Conservation (phyloP, 2,113 vertebrate species). For the Phrynosoma blainvillii region DNA sequence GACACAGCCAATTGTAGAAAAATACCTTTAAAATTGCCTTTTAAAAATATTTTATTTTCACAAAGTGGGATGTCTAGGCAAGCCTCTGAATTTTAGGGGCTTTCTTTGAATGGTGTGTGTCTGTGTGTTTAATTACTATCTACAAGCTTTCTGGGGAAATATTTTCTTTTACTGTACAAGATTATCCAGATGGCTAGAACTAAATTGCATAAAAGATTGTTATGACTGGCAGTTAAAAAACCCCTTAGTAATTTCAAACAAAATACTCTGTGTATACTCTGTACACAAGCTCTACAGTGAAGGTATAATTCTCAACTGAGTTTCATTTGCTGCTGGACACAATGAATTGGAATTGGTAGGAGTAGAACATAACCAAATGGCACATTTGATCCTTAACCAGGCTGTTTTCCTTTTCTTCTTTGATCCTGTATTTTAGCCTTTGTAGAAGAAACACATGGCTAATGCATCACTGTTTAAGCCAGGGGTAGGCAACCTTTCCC, state of each 20-base stretch:
- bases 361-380: slow-evolving; percentile 16
- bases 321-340: slow-evolving; percentile 26
- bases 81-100: background rate
- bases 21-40: background rate
- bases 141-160: slow-evolving; percentile 17
- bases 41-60: background rate
- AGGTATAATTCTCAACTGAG: slow-evolving; percentile 29
- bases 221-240: background rate
- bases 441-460: background rate
- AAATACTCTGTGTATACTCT: background rate
- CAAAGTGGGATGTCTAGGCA: background rate
- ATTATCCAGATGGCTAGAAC: slow-evolving; percentile 3
- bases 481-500: too few relatives aligned
- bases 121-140: background rate
- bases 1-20: too few relatives aligned
- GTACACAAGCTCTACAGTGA: background rate
- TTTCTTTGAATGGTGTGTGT: background rate
- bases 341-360: slow-evolving; percentile 14
- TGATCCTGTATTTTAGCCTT: background rate
- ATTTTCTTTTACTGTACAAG: slow-evolving; percentile 16
- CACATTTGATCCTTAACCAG: slow-evolving; percentile 14
- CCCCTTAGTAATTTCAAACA: background rate
- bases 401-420: background rate
- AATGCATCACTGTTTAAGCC: background rate
- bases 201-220: slow-evolving; percentile 24